A percentile compares a stretch with the other conserved stretches of the same genome.
Conservation (phyloP, 2,797 vertebrate species). For the Typhlichthys subterraneus region DNA sequence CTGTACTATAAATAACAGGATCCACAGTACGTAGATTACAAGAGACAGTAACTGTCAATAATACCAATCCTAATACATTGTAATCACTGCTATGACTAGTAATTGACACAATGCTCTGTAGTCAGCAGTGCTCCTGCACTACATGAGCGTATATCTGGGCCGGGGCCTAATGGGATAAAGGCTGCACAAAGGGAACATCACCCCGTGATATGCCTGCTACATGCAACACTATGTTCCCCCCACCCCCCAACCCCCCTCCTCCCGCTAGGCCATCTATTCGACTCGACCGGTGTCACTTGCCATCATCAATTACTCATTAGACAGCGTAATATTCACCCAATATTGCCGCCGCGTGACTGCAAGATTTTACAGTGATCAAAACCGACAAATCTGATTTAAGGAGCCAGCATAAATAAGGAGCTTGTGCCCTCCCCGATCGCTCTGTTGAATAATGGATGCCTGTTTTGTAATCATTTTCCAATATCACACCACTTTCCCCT, state of each 20-base stretch:
- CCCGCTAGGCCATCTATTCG: conserved; percentile 56
- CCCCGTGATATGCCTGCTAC: conserved; percentile 21
- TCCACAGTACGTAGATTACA: background rate
- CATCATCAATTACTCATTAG: conserved; percentile 79
- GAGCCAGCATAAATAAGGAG: conserved; percentile 79
- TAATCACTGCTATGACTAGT: background rate
- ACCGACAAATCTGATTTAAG: conserved; percentile 83
- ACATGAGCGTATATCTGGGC: background rate
- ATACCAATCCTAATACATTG: background rate
- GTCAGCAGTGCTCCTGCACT: background rate
- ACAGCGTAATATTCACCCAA: conserved; percentile 78
- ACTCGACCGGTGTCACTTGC: conserved; percentile 71
- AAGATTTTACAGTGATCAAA: conserved; percentile 81
- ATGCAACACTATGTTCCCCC: conserved; percentile 21
- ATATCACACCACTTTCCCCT: conserved; percentile 66
- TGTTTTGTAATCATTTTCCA: conserved; percentile 83
- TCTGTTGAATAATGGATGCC: conserved; percentile 81
- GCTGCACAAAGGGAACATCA: conserved; percentile 3
- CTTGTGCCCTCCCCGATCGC: conserved; percentile 73
- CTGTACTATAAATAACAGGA: background rate
- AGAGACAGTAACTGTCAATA: conserved; percentile 7
- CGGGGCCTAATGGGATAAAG: background rate
- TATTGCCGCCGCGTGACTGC: conserved; percentile 74
- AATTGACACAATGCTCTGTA: conserved; percentile 15
- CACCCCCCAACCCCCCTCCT: conserved; percentile 10